Evolutionary conservation across 2,888 invertebrate genomes (phyloP), one percentile per base, ranked within the genome.

Genomic region (Clusia tigrina): DNA sequence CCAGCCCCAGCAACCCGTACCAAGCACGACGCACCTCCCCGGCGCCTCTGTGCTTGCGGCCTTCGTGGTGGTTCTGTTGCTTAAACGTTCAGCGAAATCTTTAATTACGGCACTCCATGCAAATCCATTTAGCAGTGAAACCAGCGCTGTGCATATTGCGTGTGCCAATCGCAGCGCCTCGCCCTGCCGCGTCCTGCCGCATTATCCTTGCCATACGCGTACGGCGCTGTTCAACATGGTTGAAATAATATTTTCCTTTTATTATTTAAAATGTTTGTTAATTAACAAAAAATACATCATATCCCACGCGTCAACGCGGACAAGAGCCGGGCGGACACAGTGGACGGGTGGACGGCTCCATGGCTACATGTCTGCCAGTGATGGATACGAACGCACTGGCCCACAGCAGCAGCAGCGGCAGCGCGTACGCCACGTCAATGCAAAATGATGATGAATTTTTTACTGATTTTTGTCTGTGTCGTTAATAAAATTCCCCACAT

Each of bases 191-290:
- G 32, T 12, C 32, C 5, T 32, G 32, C 32, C 12, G 54, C 54
- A 54, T n/a, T 3, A 54, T 26, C 23, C n/a, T 17, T 54, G n/a
- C 5, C 32, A 51, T 57, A n/a, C 23, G 12, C 57, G 17, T n/a
- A n/a, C 57, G n/a, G 54, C 25, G 48, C 48, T 54, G 52, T 42
- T 38, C 42, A 22, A 53, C 26, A 38, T 62, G 58, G 58, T 56
- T 66, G 66, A 66, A 70, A 68, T 68, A 67, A 70, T 70, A 65
- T 70, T 70, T 70, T 70, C 60, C 66, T 68, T 70, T 70, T 70
- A 70, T 70, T 70, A 68, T 68, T 70, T 68, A 70, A 70, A 70
- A 70, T 68, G 66, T 70, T 62, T 70, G 68, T 69, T 69, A 69
- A 69, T 69, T 69, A 69, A 69, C 69, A 70, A 63, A 67, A 69